Base-by-base conservation (phyloP, 2,888 invertebrate genomes). In the Ernsta delagoae region DNA sequence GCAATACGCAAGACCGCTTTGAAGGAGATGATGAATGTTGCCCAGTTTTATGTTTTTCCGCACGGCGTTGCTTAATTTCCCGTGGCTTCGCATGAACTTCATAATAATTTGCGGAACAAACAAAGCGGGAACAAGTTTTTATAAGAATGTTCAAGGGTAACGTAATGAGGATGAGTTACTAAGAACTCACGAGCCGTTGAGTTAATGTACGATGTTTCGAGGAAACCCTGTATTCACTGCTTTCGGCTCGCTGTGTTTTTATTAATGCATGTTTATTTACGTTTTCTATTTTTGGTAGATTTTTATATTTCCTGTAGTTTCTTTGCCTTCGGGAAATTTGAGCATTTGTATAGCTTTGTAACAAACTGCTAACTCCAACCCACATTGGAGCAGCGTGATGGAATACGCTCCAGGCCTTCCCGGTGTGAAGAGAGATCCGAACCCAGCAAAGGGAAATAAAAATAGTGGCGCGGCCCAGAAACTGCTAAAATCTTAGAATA, bases 61-160 rank as follows among this genome's bases (percentile, higher is more conserved):
- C 63, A 34, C 63, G 53, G 67, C 69, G 57, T 31, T 67, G 71
- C 74, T 72, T 77, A 76, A 75, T 81, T 68, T 77, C 72, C 74
- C 75, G 74, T 69, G 74, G 71, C 74, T 73, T 75, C 72, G 24
- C 56, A 75, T 77, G 74, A 77, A 73, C 73, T 74, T 73, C 69
- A 76, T 78, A 74, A 76, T 78, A 74, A 76, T 75, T 77, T 77
- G 70, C 71, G 73, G 73, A 77, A 76, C 74, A 73, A 76, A 75
- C 77, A 75, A 76, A 75, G 72, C 74, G 71, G 70, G 71, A 72
- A 74, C 66, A 74, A 75, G 74, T 76, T 78, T 77, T 78, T 75
- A 76, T 74, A 72, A 71, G 73, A 72, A 72, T 72, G 74, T 73
- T 71, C 70, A 69, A 57, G 73, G 70, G 66, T 65, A 74, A 71